Percentiles rank a stretch among this genome's conserved stretches.
Evolutionary conservation across 2,888 invertebrate species (phyloP).

Genomic region (Penaeus monodon): DNA sequence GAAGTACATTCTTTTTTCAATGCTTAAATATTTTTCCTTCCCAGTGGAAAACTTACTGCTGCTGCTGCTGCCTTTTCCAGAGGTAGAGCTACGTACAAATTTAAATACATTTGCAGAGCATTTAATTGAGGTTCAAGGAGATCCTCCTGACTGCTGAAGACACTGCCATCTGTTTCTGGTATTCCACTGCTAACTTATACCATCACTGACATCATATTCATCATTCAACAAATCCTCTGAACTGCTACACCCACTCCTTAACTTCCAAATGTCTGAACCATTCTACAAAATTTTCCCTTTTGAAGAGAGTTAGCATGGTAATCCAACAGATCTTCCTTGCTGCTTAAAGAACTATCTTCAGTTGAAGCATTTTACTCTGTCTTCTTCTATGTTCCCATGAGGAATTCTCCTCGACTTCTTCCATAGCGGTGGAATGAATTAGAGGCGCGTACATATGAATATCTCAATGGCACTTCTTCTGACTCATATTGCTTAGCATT

Average conservation of each 20-base stretch:
- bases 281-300: slow-evolving; percentile 2
- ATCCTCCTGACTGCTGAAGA: slow-evolving; percentile 53
- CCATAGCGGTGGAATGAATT: slow-evolving; percentile 41
- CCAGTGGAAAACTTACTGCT: slow-evolving; percentile 2
- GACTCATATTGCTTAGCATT: background rate
- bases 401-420: background rate
- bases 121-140: slow-evolving; percentile 16
- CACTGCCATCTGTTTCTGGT: slow-evolving; percentile 52
- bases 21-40: background rate
- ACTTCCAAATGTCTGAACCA: background rate
- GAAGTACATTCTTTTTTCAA: no score
- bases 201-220: slow-evolving; percentile 45
- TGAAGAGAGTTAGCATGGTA: background rate
- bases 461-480: slow-evolving; percentile 37
- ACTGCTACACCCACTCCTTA: slow-evolving; percentile 41
- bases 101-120: slow-evolving; percentile 40
- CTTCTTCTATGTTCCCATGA: background rate
- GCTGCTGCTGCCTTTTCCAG: slow-evolving; percentile 26
- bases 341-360: slow-evolving; percentile 23
- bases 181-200: slow-evolving; percentile 39
- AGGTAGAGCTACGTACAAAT: slow-evolving; percentile 33
- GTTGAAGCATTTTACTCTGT: background rate
- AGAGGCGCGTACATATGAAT: slow-evolving; percentile 44
- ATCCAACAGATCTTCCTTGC: slow-evolving; percentile 47
- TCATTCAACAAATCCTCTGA: slow-evolving; percentile 48